Conservation (phyloP, 1,140 invertebrate genomes). For the Eriosoma lanigerum region DNA sequence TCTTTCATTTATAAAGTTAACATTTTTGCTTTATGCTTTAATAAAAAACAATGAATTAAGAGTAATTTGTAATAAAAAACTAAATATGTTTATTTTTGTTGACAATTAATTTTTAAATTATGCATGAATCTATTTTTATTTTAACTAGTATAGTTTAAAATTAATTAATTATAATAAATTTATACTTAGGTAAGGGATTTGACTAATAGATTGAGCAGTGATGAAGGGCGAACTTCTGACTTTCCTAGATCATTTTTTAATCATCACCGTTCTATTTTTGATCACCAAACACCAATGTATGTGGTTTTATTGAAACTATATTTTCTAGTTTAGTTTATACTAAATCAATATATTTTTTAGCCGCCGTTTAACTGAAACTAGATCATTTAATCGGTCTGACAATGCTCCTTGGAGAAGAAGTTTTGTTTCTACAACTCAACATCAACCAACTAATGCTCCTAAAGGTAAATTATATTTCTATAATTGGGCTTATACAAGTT, state of each 20-base stretch:
- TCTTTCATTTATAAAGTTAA: neutral
- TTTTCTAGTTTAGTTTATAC: neutral
- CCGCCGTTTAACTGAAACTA: slow-evolving; percentile 55
- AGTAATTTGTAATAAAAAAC: too few relatives aligned
- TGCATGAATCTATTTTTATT: too few relatives aligned
- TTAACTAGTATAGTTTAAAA: neutral
- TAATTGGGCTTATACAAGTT: slow-evolving; percentile 17
- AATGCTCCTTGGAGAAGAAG: slow-evolving; percentile 64
- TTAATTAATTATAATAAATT: slow-evolving; percentile 22
- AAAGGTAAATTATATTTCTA: slow-evolving; percentile 61
- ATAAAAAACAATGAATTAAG: too few relatives aligned
- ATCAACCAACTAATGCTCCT: slow-evolving; percentile 61
- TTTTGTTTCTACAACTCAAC: slow-evolving; percentile 59
- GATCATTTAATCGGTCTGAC: slow-evolving; percentile 58
- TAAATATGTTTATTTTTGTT: too few relatives aligned
- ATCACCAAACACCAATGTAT: slow-evolving; percentile 53
- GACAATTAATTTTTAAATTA: too few relatives aligned
- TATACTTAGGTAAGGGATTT: slow-evolving; percentile 72
- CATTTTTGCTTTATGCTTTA: too few relatives aligned
- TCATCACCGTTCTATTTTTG: slow-evolving; percentile 55
- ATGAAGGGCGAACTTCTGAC: slow-evolving; percentile 65
- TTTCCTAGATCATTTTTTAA: slow-evolving; percentile 56
- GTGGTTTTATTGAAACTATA: neutral
- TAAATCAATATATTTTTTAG: slow-evolving; percentile 49
- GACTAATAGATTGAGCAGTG: slow-evolving; percentile 80